Evolutionary conservation across 1,140 invertebrate genomes (phyloP).

Genomic region (Meloidogyne exigua): DNA sequence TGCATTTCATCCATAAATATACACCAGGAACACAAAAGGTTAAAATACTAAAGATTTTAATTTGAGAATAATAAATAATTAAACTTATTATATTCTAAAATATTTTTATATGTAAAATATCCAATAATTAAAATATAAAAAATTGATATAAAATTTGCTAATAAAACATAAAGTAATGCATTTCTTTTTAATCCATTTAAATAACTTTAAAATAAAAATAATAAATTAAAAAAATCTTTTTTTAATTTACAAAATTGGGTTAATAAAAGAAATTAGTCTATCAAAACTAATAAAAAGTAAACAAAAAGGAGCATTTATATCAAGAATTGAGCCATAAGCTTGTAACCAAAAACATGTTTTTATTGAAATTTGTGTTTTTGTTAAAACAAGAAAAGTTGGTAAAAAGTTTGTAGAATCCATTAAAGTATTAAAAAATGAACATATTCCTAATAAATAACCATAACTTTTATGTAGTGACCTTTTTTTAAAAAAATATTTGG

Average conservation of each 20-base stretch:
- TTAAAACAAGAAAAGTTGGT: constrained; percentile 5
- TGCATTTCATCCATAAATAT: neutral
- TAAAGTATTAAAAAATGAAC: constrained; percentile 1
- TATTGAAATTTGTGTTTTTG: neutral
- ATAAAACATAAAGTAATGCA: neutral
- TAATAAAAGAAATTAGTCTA: neutral
- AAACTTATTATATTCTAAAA: neutral
- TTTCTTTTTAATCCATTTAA: neutral
- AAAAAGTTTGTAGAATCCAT: neutral
- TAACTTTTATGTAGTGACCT: neutral
- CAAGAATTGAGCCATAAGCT: neutral
- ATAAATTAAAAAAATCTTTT: neutral
- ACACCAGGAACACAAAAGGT: neutral
- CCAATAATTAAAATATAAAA: neutral
- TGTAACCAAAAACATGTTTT: neutral
- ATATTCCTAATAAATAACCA: constrained; percentile 2
- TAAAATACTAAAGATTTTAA: neutral
- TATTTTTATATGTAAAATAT: neutral
- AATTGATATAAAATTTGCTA: neutral
- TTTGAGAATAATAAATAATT: neutral
- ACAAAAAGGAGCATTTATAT: neutral
- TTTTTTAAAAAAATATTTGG: too few relatives aligned
- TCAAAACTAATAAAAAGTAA: neutral
- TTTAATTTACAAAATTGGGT: neutral
- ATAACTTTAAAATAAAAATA: neutral